A percentile compares a stretch with the other conserved stretches of the same genome.
Conservation (phyloP, 2,888 invertebrate species). For the Troilus luridus region DNA sequence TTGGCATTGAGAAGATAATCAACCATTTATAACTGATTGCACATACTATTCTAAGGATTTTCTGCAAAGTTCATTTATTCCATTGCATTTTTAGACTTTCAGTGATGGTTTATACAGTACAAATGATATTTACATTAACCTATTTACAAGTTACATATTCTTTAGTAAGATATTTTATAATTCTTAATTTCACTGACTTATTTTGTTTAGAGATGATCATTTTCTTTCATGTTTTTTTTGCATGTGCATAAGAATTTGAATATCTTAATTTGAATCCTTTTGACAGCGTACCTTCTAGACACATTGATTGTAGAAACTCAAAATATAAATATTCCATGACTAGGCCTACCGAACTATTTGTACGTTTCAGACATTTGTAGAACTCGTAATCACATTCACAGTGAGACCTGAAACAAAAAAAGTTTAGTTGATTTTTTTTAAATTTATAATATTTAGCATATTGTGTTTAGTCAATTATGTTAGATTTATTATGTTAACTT, state of each 20-base stretch:
- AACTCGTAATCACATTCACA: slow-evolving; percentile 89
- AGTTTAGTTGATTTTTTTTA: slow-evolving; percentile 32
- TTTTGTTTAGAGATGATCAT: not conserved
- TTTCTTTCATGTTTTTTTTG: not conserved
- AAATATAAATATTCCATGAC: slow-evolving; percentile 90
- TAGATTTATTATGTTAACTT: not conserved
- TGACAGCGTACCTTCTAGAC: slow-evolving; percentile 69
- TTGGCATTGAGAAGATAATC: not conserved
- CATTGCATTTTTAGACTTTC: not conserved
- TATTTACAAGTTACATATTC: not conserved
- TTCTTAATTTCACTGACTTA: not conserved
- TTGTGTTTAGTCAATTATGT: not conserved
- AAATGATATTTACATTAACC: not conserved
- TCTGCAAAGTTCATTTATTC: not conserved
- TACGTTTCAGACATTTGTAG: slow-evolving; percentile 83
- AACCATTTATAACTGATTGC: not conserved
- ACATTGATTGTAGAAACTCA: slow-evolving; percentile 83
- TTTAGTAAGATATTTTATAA: not conserved
- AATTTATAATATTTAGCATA: not conserved
- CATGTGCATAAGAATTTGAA: slow-evolving; percentile 11
- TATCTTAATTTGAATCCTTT: slow-evolving; percentile 48
- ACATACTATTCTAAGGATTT: not conserved
- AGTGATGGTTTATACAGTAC: not conserved
- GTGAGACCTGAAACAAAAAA: slow-evolving; percentile 76
- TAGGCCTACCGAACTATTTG: slow-evolving; percentile 79